Evolutionary conservation across 1,140 invertebrate genomes (phyloP).

Genomic region (Achatina immaculata): DNA sequence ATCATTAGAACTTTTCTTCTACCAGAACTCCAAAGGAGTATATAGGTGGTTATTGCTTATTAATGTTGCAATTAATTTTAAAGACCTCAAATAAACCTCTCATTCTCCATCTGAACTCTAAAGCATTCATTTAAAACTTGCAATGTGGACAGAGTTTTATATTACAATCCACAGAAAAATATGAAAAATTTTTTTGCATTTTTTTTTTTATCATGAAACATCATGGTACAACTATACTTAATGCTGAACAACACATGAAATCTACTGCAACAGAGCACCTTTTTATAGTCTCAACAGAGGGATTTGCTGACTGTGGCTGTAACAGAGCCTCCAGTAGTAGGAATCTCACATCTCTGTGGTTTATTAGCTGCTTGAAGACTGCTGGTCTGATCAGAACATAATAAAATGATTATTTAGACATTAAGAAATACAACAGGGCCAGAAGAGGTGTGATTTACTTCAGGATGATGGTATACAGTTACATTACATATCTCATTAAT

Average conservation of each 20-base stretch:
- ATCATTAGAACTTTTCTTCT: background rate
- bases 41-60: too few relatives aligned
- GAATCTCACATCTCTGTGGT: background rate
- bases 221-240: background rate
- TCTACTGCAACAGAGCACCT: background rate
- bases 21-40: background rate
- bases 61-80: too few relatives aligned
- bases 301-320: background rate
- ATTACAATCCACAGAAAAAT: too few relatives aligned
- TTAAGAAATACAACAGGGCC: too few relatives aligned
- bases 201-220: background rate
- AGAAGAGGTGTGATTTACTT: too few relatives aligned
- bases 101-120: too few relatives aligned
- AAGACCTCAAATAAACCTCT: too few relatives aligned
- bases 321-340: constrained; percentile 8
- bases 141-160: too few relatives aligned
- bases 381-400: background rate
- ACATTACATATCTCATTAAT: background rate
- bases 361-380: background rate
- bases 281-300: background rate
- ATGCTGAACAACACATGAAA: background rate
- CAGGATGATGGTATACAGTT: background rate
- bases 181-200: background rate
- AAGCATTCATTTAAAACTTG: too few relatives aligned
- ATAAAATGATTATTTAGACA: too few relatives aligned